A percentile compares a stretch with the other conserved stretches of the same genome.
phyloP scores from a whole-genome alignment of 2,888 invertebrate species.

The Yponomeuta sedellus region DNA sequence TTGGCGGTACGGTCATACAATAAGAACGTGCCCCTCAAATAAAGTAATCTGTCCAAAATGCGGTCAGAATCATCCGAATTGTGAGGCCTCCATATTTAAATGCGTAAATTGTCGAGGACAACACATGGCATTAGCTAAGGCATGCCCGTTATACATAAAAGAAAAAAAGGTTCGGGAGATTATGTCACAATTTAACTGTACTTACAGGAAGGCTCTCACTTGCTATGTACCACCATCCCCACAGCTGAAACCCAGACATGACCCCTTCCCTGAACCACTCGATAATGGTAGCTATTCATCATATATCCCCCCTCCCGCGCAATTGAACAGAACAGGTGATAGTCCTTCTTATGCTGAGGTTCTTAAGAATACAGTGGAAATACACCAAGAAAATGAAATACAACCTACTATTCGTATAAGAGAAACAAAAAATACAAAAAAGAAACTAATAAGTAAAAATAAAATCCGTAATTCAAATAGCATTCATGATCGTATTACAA shows the following conservation, averaged over 20 bases:
- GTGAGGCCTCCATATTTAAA: slow-evolving; percentile 10
- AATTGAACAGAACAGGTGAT: background rate
- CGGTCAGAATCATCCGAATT: slow-evolving; percentile 11
- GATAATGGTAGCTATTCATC: background rate
- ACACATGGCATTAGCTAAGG: slow-evolving; percentile 12
- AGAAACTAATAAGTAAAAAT: too few species aligned
- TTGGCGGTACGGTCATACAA: slow-evolving; percentile 16
- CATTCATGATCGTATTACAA: too few species aligned
- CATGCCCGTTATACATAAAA: slow-evolving; percentile 6
- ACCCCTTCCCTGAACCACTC: background rate
- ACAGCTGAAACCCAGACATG: background rate
- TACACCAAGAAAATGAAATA: too few species aligned
- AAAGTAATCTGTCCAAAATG: slow-evolving; percentile 21
- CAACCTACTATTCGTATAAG: too few species aligned
- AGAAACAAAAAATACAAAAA: too few species aligned
- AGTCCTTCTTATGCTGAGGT: too few species aligned
- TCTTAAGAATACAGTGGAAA: too few species aligned
- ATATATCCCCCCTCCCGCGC: background rate
- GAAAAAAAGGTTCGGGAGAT: slow-evolving; percentile 9
- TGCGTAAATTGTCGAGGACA: slow-evolving; percentile 23
- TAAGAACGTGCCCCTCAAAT: slow-evolving; percentile 15
- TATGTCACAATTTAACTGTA: slow-evolving; percentile 19
- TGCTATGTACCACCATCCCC: slow-evolving; percentile 7
- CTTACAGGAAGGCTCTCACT: slow-evolving; percentile 18
- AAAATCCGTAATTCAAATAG: background rate